Percentiles rank a stretch among this genome's conserved stretches.
These are phyloP conservation scores for Hoplodrina ambigua DNA, from an alignment of 2,888 invertebrate genomes.

Conservation along the genomic window DNA sequence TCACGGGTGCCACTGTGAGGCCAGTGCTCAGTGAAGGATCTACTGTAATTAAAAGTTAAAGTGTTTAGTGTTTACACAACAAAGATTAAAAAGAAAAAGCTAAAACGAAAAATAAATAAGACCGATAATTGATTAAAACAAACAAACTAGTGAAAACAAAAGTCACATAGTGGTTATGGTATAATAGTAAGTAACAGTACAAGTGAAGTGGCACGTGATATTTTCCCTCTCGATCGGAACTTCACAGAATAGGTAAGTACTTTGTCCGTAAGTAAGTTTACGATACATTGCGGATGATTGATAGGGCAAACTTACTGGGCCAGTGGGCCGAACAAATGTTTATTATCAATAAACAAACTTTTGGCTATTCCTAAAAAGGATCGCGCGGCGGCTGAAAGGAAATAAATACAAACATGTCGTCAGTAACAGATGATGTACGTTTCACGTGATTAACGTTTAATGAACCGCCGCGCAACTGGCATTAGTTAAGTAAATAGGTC, in stretches of 20 bases:
- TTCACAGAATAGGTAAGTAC: slow-evolving; percentile 66
- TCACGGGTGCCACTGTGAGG: slow-evolving; percentile 46
- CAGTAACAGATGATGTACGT: slow-evolving; percentile 60
- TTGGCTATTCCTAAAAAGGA: slow-evolving; percentile 46
- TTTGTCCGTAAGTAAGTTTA: slow-evolving; percentile 55
- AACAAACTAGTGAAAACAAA: slow-evolving; percentile 62
- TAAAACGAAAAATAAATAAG: slow-evolving; percentile 16
- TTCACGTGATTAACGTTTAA: slow-evolving; percentile 57
- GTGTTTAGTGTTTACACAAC: slow-evolving; percentile 67
- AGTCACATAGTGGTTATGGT: slow-evolving; percentile 63
- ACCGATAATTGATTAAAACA: slow-evolving; percentile 59
- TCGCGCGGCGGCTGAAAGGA: slow-evolving; percentile 20
- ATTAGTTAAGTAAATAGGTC: slow-evolving; percentile 69
- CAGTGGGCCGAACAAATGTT: slow-evolving; percentile 57
- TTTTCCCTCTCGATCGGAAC: slow-evolving; percentile 55
- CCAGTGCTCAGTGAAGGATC: slow-evolving; percentile 65
- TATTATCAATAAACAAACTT: slow-evolving; percentile 61
- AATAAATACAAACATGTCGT: slow-evolving; percentile 50
- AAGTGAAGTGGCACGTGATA: slow-evolving; percentile 72
- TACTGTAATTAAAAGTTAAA: slow-evolving; percentile 45
- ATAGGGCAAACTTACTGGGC: slow-evolving; percentile 55
- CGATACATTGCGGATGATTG: slow-evolving; percentile 63
- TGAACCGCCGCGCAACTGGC: slow-evolving; percentile 69
- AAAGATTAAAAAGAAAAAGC: slow-evolving; percentile 51
- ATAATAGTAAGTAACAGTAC: slow-evolving; percentile 58